phyloP scores from a whole-genome alignment of 2,888 invertebrate genomes.

The Scaeva pyrastri region DNA sequence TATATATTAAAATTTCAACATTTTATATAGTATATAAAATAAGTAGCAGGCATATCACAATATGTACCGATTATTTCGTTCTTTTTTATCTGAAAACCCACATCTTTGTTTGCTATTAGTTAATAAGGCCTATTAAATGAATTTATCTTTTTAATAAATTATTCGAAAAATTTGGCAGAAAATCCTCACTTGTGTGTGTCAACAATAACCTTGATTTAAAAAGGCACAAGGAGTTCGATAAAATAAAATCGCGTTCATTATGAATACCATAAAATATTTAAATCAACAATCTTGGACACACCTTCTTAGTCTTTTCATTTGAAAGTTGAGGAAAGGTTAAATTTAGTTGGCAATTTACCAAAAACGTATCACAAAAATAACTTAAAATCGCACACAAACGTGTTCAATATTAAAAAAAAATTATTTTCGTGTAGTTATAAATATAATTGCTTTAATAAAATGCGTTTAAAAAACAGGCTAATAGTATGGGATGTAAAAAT shows the following conservation, averaged over 20 bases:
- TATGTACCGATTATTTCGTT: background rate
- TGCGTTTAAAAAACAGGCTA: constrained; percentile 17
- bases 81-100: background rate
- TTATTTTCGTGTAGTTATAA: background rate
- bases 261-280: constrained; percentile 9
- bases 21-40: background rate
- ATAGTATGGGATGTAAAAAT: no score
- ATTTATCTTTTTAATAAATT: no score
- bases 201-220: constrained; percentile 1
- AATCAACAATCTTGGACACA: constrained; percentile 13
- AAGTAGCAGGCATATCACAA: background rate
- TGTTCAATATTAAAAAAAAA: no score
- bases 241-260: background rate
- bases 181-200: background rate
- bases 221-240: background rate
- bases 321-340: constrained; percentile 13
- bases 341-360: constrained; percentile 14
- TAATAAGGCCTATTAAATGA: background rate
- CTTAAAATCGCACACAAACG: background rate
- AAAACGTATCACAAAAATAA: constrained; percentile 8
- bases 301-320: constrained; percentile 1
- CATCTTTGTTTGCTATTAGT: background rate
- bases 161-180: background rate
- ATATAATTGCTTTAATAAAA: background rate
- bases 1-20: no score